Evolutionary conservation across 2,888 invertebrate species (phyloP).

Genomic region (Stratiomys singularior): DNA sequence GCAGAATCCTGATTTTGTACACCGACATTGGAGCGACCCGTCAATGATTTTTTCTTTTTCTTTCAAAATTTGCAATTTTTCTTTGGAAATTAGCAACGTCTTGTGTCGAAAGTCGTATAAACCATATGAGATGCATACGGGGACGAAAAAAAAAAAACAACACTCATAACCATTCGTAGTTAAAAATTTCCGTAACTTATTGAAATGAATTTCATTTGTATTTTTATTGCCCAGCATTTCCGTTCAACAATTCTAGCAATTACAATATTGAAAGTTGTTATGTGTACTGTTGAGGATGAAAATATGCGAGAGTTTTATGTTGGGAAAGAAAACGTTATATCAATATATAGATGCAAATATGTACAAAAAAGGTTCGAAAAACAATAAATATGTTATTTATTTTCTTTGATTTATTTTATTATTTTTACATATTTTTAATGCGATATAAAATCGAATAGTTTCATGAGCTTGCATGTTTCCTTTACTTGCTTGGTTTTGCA

Average conservation of each 20-base stretch:
- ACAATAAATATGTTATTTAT: constrained; percentile 31
- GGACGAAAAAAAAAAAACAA: too few species aligned
- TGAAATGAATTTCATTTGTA: constrained; percentile 8
- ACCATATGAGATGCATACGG: too few species aligned
- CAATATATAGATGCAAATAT: constrained; percentile 6
- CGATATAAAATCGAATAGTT: constrained; percentile 45
- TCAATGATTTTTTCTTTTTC: too few species aligned
- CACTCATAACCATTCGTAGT: too few species aligned
- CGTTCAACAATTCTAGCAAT: background rate
- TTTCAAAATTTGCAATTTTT: too few species aligned
- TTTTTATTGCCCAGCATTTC: constrained; percentile 28
- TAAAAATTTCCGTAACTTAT: too few species aligned
- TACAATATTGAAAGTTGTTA: constrained; percentile 8
- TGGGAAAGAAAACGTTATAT: background rate
- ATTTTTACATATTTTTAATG: constrained; percentile 35
- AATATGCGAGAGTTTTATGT: background rate
- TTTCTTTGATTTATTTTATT: constrained; percentile 18
- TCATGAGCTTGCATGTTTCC: constrained; percentile 32
- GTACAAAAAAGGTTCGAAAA: background rate
- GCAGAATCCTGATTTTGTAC: too few species aligned
- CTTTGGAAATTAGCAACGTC: too few species aligned
- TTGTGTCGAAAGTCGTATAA: too few species aligned
- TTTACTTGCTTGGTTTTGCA: background rate
- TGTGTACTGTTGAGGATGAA: background rate
- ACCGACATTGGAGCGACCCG: too few species aligned